These are phyloP conservation scores for Burhinus oedicnemus DNA, from an alignment of 2,113 vertebrate genomes.

Conservation along the genomic window DNA sequence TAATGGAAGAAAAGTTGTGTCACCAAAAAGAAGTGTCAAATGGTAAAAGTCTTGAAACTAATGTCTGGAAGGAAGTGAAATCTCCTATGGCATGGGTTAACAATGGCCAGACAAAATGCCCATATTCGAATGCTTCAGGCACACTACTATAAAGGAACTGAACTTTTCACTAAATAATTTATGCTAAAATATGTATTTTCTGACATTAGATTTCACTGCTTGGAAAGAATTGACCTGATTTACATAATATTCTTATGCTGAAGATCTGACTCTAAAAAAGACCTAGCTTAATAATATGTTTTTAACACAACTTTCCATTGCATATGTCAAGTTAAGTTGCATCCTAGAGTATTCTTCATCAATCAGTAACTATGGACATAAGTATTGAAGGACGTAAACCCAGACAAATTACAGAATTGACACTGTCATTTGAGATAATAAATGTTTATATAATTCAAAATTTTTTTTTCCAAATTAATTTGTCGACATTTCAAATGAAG, in stretches of 20 bases:
- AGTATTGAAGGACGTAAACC: background rate
- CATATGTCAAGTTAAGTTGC: conserved; percentile 28
- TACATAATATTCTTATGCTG: conserved; percentile 74
- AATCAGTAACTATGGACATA: background rate
- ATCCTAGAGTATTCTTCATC: conserved; percentile 32
- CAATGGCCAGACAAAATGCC: conserved; percentile 38
- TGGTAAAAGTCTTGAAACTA: conserved; percentile 12
- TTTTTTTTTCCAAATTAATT: background rate
- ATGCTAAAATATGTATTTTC: conserved; percentile 85
- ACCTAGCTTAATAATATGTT: conserved; percentile 60
- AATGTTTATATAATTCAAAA: background rate
- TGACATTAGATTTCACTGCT: conserved; percentile 81
- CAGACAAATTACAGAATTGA: conserved; percentile 28
- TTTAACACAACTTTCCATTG: conserved; percentile 61
- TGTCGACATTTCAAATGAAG: background rate
- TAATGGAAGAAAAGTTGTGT: background rate
- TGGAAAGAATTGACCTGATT: conserved; percentile 76
- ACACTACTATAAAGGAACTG: conserved; percentile 72
- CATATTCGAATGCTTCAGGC: conserved; percentile 57
- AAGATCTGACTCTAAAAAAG: conserved; percentile 63
- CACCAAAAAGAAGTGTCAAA: background rate
- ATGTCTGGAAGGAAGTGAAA: conserved; percentile 30
- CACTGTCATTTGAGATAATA: background rate
- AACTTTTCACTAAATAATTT: conserved; percentile 81
- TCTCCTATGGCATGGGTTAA: conserved; percentile 50